A percentile compares a stretch with the other conserved stretches of the same genome.
Conservation (phyloP, 2,113 vertebrate species). For the Triplophysa tibetana region DNA sequence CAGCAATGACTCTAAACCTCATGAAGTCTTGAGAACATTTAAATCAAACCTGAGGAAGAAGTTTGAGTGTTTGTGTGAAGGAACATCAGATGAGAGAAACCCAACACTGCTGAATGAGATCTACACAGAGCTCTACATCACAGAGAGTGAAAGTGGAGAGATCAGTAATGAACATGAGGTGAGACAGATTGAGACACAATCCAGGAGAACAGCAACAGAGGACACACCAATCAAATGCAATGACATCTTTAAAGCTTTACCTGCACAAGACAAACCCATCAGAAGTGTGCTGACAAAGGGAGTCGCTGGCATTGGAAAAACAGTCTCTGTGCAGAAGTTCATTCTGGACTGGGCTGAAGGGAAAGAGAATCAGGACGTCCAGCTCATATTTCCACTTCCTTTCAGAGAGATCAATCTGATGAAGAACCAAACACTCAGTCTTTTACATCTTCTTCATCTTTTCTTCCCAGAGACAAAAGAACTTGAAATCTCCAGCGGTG, state of each 20-base stretch:
- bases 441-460: conserved; percentile 18
- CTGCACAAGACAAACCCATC: conserved; percentile 17
- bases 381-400: conserved; percentile 35
- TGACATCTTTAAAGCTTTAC: conserved; percentile 31
- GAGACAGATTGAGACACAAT: conserved; percentile 1
- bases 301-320: conserved; percentile 19
- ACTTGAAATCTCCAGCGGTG: neutral
- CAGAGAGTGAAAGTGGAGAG: conserved; percentile 1
- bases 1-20: no score
- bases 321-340: conserved; percentile 41
- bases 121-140: conserved; percentile 44
- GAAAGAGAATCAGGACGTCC: conserved; percentile 24
- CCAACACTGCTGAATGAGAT: conserved; percentile 27
- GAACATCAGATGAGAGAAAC: conserved; percentile 11
- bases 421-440: conserved; percentile 27
- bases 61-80: conserved; percentile 25
- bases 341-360: conserved; percentile 43
- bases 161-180: conserved; percentile 18
- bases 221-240: conserved; percentile 27
- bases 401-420: conserved; percentile 36
- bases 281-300: conserved; percentile 22
- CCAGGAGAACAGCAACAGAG: neutral
- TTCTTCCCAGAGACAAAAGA: conserved; percentile 25
- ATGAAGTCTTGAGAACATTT: no score
- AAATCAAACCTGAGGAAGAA: neutral